Conservation (phyloP, 2,888 invertebrate species). For the Ochropacha duplaris region DNA sequence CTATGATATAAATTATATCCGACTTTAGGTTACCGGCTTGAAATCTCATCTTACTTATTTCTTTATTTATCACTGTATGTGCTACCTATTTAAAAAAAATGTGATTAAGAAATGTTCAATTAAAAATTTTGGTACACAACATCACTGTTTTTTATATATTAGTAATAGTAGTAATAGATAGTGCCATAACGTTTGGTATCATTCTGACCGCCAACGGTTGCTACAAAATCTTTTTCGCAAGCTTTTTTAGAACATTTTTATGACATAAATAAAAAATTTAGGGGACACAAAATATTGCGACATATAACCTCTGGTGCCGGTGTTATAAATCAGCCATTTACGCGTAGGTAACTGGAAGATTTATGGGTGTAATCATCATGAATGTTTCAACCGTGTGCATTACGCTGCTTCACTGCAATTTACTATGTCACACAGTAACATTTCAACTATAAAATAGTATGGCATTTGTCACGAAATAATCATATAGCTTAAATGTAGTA, state of each 20-base stretch:
- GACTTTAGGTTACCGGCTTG: conserved; percentile 11
- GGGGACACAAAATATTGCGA: conserved; percentile 37
- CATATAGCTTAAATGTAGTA: background rate
- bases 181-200: too few relatives aligned
- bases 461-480: conserved; percentile 15
- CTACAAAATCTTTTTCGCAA: background rate
- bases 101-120: too few relatives aligned
- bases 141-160: too few relatives aligned
- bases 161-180: too few relatives aligned
- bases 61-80: conserved; percentile 11
- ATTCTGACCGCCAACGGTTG: background rate
- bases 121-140: too few relatives aligned
- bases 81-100: too few relatives aligned
- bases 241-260: background rate
- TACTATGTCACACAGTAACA: conserved; percentile 24
- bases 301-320: conserved; percentile 42
- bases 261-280: conserved; percentile 25
- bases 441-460: conserved; percentile 26
- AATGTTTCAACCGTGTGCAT: conserved; percentile 55
- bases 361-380: conserved; percentile 63
- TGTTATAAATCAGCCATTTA: conserved; percentile 60
- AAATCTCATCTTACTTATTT: conserved; percentile 14
- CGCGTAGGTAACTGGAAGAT: conserved; percentile 52
- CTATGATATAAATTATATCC: conserved; percentile 19
- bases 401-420: conserved; percentile 31